Conservation (phyloP, 2,888 invertebrate genomes). For the Andrena praecox region DNA sequence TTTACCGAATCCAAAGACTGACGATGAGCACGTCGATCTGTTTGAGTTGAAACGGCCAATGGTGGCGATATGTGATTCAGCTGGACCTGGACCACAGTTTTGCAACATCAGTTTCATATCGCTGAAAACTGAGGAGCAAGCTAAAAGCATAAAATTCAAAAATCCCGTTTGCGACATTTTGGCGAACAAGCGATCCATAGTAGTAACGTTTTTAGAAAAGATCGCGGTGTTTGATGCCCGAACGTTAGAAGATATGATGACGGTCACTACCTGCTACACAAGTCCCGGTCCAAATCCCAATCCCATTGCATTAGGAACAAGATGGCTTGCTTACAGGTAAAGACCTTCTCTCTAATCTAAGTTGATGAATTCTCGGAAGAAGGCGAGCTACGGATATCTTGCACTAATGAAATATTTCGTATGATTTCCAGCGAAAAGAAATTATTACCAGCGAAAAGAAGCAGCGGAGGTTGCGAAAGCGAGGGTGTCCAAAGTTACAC, state of each 20-base stretch:
- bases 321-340: conserved; percentile 91
- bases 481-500: conserved; percentile 96
- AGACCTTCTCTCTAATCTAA: background rate
- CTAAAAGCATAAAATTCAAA: conserved; percentile 96
- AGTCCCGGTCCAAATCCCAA: conserved; percentile 93
- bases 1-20: conserved; percentile 91
- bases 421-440: conserved; percentile 92
- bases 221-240: conserved; percentile 96
- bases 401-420: conserved; percentile 65
- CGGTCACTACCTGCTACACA: conserved; percentile 95
- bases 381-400: background rate
- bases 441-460: conserved; percentile 91
- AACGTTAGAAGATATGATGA: conserved; percentile 93
- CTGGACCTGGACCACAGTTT: conserved; percentile 91
- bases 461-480: conserved; percentile 93
- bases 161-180: conserved; percentile 94
- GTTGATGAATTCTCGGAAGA: background rate
- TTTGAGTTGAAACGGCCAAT: conserved; percentile 94
- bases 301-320: conserved; percentile 94
- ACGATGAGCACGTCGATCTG: conserved; percentile 88
- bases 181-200: conserved; percentile 95
- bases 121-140: conserved; percentile 92
- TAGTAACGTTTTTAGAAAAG: conserved; percentile 94
- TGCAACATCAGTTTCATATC: conserved; percentile 94
- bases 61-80: conserved; percentile 95